A percentile compares a stretch with the other conserved stretches of the same genome.
Conservation (phyloP, 2,113 vertebrate genomes). For the Istiophorus platypterus region DNA sequence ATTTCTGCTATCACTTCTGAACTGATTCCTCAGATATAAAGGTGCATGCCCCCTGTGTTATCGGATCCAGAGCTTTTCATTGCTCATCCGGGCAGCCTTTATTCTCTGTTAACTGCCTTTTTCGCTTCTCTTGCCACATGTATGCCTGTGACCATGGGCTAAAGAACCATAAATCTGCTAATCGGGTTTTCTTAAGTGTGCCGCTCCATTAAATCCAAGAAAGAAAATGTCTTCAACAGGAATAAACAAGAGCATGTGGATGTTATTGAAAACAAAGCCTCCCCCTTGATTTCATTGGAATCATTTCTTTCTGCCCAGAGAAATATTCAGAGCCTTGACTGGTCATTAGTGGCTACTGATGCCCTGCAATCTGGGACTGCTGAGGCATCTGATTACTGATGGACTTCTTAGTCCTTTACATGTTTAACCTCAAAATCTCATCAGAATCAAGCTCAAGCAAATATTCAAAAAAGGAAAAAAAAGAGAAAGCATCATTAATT, state of each 20-base stretch:
- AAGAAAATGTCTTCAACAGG: slow-evolving; percentile 44
- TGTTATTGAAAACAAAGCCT: slow-evolving; percentile 42
- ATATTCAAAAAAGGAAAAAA: not conserved
- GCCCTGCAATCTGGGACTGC: not conserved
- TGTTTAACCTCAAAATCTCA: not conserved
- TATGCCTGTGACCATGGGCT: slow-evolving; percentile 33
- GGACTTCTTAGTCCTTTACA: not conserved
- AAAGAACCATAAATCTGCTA: slow-evolving; percentile 63
- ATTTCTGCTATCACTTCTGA: slow-evolving; percentile 48
- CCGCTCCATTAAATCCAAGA: slow-evolving; percentile 53
- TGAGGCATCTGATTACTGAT: not conserved
- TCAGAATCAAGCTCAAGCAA: not conserved
- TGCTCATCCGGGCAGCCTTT: slow-evolving; percentile 32
- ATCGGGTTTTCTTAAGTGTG: slow-evolving; percentile 70
- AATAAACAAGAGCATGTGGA: slow-evolving; percentile 60
- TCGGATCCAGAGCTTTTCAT: slow-evolving; percentile 46
- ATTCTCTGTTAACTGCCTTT: slow-evolving; percentile 19
- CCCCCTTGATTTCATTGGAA: slow-evolving; percentile 10
- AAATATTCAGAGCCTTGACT: slow-evolving; percentile 2
- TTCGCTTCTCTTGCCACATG: slow-evolving; percentile 11
- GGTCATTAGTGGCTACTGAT: slow-evolving; percentile 9
- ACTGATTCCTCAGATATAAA: slow-evolving; percentile 48
- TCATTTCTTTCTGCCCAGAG: not conserved
- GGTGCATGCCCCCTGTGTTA: slow-evolving; percentile 48
- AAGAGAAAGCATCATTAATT: not conserved